Evolutionary conservation across 2,888 invertebrate species (phyloP).

Genomic region (Sceliomorpha sp.): DNA sequence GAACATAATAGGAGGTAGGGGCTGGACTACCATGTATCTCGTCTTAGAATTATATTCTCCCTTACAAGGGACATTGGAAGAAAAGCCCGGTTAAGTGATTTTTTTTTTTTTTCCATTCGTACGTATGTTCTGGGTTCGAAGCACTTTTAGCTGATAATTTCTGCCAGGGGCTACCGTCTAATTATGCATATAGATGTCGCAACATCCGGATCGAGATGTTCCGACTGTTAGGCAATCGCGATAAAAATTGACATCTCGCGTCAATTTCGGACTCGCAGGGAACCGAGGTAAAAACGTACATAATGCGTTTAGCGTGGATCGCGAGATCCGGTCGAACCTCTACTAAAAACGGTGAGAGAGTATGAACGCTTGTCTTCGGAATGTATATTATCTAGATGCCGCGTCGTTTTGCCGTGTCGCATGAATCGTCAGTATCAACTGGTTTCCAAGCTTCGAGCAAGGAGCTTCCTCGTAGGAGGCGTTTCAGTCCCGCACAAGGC

Average conservation of each 20-base stretch:
- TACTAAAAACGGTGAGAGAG: background rate
- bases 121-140: too few relatives aligned
- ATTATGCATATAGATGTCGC: too few relatives aligned
- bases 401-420: conserved; percentile 6
- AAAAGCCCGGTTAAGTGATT: conserved; percentile 5
- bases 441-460: conserved; percentile 28
- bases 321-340: conserved; percentile 5
- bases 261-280: too few relatives aligned
- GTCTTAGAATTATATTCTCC: conserved; percentile 25
- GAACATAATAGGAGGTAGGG: conserved; percentile 67
- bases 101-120: too few relatives aligned
- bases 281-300: too few relatives aligned
- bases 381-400: conserved; percentile 11
- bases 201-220: too few relatives aligned
- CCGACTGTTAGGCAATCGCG: too few relatives aligned
- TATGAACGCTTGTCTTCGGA: conserved; percentile 7
- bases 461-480: conserved; percentile 33
- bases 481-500: conserved; percentile 39
- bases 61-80: conserved; percentile 9
- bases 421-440: conserved; percentile 26
- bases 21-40: conserved; percentile 22
- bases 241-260: too few relatives aligned
- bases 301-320: too few relatives aligned
- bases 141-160: too few relatives aligned
- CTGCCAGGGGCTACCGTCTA: too few relatives aligned